A percentile compares a stretch with the other conserved stretches of the same genome.
phyloP scores from a whole-genome alignment of 2,113 vertebrate genomes.

The Megaceryle torquata region DNA sequence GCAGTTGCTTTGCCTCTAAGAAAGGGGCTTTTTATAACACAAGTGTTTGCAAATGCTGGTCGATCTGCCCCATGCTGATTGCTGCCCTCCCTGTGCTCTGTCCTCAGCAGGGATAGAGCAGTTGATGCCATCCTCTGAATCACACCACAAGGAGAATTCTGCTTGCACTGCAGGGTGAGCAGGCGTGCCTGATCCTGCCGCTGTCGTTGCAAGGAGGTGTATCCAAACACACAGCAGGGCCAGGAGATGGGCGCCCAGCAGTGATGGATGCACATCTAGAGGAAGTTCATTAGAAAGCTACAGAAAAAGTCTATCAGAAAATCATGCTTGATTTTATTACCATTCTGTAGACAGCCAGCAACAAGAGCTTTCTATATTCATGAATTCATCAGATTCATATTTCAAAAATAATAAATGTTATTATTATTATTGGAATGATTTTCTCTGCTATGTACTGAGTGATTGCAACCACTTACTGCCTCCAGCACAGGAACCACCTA shows the following conservation, averaged over 20 bases:
- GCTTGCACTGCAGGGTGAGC: not conserved
- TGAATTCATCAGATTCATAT: not conserved
- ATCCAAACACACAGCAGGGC: not conserved
- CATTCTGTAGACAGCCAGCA: not conserved
- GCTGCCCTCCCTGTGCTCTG: not conserved
- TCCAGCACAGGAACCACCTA: slow-evolving; percentile 37
- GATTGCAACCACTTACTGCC: slow-evolving; percentile 19
- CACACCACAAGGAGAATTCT: not conserved
- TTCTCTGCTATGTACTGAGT: slow-evolving; percentile 28
- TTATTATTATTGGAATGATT: slow-evolving; percentile 36
- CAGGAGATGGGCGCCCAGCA: not conserved
- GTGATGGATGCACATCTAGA: not conserved
- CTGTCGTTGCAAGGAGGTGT: not conserved
- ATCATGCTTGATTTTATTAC: not conserved
- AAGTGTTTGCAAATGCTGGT: not conserved
- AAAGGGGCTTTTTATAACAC: not conserved
- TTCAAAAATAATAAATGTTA: slow-evolving; percentile 47
- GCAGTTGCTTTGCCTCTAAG: not conserved
- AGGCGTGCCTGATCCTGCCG: rapidly evolving
- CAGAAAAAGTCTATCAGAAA: not conserved
- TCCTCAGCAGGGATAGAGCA: not conserved
- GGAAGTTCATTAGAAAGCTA: not conserved
- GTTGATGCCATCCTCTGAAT: not conserved
- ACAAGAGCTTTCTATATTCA: slow-evolving; percentile 42
- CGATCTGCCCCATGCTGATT: rapidly evolving